Conservation (phyloP, 2,888 invertebrate genomes). For the Apodemia hepburni region DNA sequence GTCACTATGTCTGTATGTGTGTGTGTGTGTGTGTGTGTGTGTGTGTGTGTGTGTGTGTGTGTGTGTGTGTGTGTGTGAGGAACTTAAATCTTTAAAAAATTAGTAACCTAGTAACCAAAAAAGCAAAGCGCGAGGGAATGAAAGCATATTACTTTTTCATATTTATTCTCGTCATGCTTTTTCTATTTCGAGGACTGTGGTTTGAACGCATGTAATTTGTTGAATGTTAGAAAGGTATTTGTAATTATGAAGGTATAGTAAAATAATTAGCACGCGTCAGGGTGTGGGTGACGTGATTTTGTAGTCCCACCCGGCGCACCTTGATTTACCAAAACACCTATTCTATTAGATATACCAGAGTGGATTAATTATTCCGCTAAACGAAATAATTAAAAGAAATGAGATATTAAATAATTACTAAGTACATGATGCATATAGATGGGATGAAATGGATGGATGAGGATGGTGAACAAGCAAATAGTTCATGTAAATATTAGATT, state of each 20-base stretch:
- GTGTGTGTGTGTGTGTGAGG: no score
- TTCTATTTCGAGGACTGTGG: neutral
- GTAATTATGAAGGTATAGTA: slow-evolving; percentile 30
- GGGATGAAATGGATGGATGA: no score
- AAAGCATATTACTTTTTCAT: no score
- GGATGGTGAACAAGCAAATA: no score
- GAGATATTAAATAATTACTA: neutral
- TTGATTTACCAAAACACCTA: slow-evolving; percentile 24
- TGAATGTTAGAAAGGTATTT: slow-evolving; percentile 1
- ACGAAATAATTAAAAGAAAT: neutral
- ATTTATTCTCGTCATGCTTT: neutral
- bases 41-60: no score
- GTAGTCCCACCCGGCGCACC: slow-evolving; percentile 47
- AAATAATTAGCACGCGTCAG: slow-evolving; percentile 51
- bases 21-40: no score
- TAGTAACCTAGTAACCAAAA: no score
- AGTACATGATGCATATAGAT: no score
- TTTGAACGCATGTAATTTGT: neutral
- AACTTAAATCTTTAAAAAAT: no score
- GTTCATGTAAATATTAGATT: no score
- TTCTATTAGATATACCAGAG: neutral
- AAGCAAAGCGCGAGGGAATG: no score
- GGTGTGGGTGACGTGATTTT: slow-evolving; percentile 72
- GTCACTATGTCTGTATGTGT: no score
- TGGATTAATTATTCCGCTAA: neutral